Conservation (phyloP, 2,797 vertebrate species). For the Sebastes diaconus region DNA sequence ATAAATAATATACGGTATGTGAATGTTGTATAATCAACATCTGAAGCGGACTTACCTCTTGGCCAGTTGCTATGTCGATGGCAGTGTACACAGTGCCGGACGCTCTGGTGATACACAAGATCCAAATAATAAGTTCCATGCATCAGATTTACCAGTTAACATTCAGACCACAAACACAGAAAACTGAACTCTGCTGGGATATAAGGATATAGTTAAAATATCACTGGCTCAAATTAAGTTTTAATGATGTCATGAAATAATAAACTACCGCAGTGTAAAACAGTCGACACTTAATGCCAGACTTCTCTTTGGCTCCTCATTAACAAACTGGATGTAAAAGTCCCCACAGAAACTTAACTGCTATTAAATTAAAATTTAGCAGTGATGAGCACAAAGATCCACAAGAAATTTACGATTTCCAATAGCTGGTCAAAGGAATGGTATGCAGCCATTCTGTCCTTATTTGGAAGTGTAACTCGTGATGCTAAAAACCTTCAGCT, state of each 20-base stretch:
- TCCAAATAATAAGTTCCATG: neutral
- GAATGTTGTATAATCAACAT: neutral
- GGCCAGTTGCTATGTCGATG: slow-evolving; percentile 96
- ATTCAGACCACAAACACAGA: neutral
- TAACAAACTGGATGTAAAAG: neutral
- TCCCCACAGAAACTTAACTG: neutral
- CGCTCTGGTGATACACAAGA: slow-evolving; percentile 83
- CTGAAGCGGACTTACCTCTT: slow-evolving; percentile 85
- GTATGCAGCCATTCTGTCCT: slow-evolving; percentile 34
- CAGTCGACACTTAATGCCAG: neutral
- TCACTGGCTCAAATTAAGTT: neutral
- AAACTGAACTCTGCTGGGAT: neutral
- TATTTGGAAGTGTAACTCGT: slow-evolving; percentile 44
- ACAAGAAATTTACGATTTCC: slow-evolving; percentile 12
- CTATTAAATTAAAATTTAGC: neutral
- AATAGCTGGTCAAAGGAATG: slow-evolving; percentile 40
- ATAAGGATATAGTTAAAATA: neutral
- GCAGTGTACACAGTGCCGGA: slow-evolving; percentile 98
- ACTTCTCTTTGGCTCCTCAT: neutral
- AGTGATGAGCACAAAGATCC: slow-evolving; percentile 16
- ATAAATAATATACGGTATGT: neutral
- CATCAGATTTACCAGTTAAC: neutral
- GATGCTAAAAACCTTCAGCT: slow-evolving; percentile 28
- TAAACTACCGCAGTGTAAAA: neutral
- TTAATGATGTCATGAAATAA: neutral